Evolutionary conservation across 2,113 vertebrate species (phyloP).

Genomic region (Genyomyrus donnyi): DNA sequence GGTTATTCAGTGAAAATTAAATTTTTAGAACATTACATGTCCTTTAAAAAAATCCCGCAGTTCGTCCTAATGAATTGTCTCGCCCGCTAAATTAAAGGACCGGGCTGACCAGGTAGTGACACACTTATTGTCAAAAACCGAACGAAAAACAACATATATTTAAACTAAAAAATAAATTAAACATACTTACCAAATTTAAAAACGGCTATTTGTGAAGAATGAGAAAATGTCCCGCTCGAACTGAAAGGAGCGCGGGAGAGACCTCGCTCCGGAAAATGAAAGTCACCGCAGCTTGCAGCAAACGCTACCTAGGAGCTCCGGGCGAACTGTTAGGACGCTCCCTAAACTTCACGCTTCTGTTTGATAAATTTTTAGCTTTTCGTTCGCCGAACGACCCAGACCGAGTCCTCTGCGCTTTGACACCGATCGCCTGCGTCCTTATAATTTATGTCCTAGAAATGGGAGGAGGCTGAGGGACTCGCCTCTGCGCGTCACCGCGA

Average conservation of each 20-base stretch:
- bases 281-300: neutral
- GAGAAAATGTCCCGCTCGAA: neutral
- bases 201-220: neutral
- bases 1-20: neutral
- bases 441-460: neutral
- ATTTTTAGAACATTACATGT: neutral
- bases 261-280: neutral
- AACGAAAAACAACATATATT: neutral
- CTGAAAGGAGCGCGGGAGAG: neutral
- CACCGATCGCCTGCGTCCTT: neutral
- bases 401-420: neutral
- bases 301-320: neutral
- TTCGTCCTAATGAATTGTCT: neutral
- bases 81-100: neutral
- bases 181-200: conserved; percentile 9
- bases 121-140: neutral
- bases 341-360: neutral
- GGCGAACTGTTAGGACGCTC: neutral
- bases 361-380: neutral
- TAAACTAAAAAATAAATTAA: neutral
- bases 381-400: neutral
- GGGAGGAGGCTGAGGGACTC: neutral
- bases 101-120: neutral
- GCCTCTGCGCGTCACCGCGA: neutral
- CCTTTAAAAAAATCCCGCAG: neutral